These are phyloP conservation scores for Rhamphomyia laevipes DNA, from an alignment of 2,888 invertebrate species.

Conservation along the genomic window DNA sequence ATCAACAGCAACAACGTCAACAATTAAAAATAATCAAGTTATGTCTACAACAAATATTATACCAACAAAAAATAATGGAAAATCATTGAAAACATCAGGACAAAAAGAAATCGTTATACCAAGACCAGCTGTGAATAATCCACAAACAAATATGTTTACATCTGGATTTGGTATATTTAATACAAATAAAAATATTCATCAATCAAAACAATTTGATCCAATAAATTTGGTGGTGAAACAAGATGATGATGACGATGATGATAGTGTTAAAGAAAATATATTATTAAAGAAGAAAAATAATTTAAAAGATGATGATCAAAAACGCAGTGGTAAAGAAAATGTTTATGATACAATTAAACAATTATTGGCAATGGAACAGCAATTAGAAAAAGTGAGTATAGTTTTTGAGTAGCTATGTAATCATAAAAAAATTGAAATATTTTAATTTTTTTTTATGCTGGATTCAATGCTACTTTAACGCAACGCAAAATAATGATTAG, in stretches of 20 bases:
- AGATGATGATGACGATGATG: background rate
- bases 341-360: slow-evolving; percentile 46
- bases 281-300: no score
- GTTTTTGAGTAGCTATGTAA: no score
- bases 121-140: slow-evolving; percentile 43
- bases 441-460: no score
- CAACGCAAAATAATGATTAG: no score
- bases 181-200: background rate
- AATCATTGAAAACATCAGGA: slow-evolving; percentile 27
- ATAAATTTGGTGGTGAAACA: background rate
- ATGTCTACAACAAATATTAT: slow-evolving; percentile 39
- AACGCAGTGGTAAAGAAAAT: slow-evolving; percentile 5
- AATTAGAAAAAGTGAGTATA: slow-evolving; percentile 18
- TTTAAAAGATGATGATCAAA: slow-evolving; percentile 5
- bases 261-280: background rate
- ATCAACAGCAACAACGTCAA: slow-evolving; percentile 40
- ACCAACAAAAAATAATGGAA: slow-evolving; percentile 13
- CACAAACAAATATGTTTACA: slow-evolving; percentile 27
- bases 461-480: no score
- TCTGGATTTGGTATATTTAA: no score
- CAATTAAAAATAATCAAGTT: slow-evolving; percentile 1
- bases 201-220: background rate
- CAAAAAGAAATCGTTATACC: slow-evolving; percentile 54
- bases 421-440: no score
- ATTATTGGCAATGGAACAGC: slow-evolving; percentile 44